These are phyloP conservation scores for Dicrostonyx torquatus DNA, from an alignment of 2,797 vertebrate species.

Conservation along the genomic window DNA sequence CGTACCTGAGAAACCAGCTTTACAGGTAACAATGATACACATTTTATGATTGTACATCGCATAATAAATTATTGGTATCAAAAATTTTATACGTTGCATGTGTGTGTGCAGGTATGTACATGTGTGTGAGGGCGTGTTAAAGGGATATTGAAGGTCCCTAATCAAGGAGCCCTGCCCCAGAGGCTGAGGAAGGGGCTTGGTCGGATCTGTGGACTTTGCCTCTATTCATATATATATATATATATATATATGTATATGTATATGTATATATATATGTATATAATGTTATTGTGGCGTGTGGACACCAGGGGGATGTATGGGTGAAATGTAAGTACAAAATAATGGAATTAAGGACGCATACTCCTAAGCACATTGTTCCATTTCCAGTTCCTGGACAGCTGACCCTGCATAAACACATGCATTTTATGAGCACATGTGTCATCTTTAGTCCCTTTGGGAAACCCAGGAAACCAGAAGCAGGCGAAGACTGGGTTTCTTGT, in stretches of 20 bases:
- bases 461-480: slow-evolving; percentile 27
- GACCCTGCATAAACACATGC: background rate
- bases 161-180: slow-evolving; percentile 8
- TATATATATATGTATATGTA: no score
- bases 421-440: background rate
- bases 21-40: background rate
- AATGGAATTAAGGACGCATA: background rate
- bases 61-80: slow-evolving; percentile 12
- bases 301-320: background rate
- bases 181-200: background rate
- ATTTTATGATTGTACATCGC: background rate
- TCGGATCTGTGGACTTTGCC: slow-evolving; percentile 19
- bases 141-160: slow-evolving; percentile 29
- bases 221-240: slow-evolving; percentile 16
- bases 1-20: background rate
- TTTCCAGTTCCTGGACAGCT: background rate
- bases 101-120: background rate
- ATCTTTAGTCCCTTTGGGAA: background rate
- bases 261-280: slow-evolving; percentile 18
- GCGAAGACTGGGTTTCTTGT: background rate
- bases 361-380: background rate
- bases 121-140: background rate
- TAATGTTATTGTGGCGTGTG: background rate
- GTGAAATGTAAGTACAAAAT: slow-evolving; percentile 29
- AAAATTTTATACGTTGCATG: background rate